Evolutionary conservation across 2,888 invertebrate species (phyloP).

Genomic region (Desoria tigrina): DNA sequence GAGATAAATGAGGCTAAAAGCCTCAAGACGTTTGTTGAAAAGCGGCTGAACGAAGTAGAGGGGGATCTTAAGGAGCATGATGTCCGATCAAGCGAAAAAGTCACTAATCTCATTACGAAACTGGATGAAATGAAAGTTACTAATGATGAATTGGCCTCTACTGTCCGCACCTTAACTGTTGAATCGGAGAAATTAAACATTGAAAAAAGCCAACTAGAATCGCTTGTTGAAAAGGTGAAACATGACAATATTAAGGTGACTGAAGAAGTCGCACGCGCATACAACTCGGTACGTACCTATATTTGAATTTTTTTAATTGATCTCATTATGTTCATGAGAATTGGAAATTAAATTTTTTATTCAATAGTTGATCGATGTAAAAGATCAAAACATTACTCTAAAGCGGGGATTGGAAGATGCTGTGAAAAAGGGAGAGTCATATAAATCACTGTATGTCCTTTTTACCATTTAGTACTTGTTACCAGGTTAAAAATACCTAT

Average conservation of each 20-base stretch:
- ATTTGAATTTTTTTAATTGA: not conserved
- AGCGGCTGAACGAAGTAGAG: conserved; percentile 50
- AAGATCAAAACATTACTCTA: conserved; percentile 56
- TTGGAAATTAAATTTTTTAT: not conserved
- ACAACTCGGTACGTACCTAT: not conserved
- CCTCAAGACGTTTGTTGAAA: conserved; percentile 60
- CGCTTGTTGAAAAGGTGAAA: conserved; percentile 57
- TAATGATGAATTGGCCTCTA: conserved; percentile 54
- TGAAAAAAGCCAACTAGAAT: conserved; percentile 57
- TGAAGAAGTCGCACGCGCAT: not conserved
- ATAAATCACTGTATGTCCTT: conserved; percentile 53
- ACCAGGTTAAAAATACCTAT: no score
- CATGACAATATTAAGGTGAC: conserved; percentile 27
- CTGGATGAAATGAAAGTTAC: not conserved
- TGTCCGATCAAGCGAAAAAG: not conserved
- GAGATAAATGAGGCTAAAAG: conserved; percentile 64
- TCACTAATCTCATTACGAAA: not conserved
- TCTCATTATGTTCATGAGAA: not conserved
- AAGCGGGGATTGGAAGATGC: conserved; percentile 60
- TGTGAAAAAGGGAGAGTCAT: conserved; percentile 57
- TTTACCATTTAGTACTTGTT: no score
- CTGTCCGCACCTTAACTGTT: conserved; percentile 53
- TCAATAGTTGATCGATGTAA: conserved; percentile 10
- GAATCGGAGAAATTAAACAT: conserved; percentile 50
- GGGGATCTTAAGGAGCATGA: conserved; percentile 23